Evolutionary conservation across 2,113 vertebrate genomes (phyloP).

Genomic region (Chroicocephalus ridibundus): DNA sequence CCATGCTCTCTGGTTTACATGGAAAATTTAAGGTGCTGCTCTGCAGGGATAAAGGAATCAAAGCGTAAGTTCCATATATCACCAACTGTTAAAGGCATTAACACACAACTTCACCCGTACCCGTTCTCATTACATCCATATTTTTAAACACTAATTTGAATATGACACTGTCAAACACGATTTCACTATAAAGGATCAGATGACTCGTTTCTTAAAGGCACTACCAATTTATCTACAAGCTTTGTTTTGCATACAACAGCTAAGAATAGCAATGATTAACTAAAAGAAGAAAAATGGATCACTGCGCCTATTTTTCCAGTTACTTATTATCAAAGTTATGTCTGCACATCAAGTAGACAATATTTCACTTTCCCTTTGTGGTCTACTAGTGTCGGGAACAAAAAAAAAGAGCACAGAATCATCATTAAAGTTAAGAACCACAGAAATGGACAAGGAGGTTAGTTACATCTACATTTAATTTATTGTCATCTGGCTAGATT

Average conservation of each 20-base stretch:
- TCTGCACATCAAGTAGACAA: not conserved
- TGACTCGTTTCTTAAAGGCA: not conserved
- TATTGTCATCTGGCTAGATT: not conserved
- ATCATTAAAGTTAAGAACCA: not conserved
- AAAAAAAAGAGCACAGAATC: not conserved
- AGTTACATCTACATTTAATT: not conserved
- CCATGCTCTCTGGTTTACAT: rapidly evolving
- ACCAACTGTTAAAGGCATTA: not conserved
- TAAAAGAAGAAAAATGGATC: not conserved
- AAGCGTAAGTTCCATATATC: not conserved
- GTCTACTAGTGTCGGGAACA: not conserved
- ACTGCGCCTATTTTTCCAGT: not conserved
- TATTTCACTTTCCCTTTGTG: not conserved
- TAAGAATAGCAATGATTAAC: not conserved
- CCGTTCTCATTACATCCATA: not conserved
- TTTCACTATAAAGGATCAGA: not conserved
- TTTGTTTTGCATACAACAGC: not conserved
- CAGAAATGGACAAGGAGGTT: not conserved
- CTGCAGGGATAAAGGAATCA: not conserved
- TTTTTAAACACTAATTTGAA: not conserved
- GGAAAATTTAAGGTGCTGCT: not conserved
- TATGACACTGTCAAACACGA: not conserved
- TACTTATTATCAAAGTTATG: not conserved
- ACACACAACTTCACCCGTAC: not conserved
- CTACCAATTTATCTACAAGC: not conserved